Evolutionary conservation across 2,113 vertebrate species (phyloP).

Genomic region (Glareola pratincola): DNA sequence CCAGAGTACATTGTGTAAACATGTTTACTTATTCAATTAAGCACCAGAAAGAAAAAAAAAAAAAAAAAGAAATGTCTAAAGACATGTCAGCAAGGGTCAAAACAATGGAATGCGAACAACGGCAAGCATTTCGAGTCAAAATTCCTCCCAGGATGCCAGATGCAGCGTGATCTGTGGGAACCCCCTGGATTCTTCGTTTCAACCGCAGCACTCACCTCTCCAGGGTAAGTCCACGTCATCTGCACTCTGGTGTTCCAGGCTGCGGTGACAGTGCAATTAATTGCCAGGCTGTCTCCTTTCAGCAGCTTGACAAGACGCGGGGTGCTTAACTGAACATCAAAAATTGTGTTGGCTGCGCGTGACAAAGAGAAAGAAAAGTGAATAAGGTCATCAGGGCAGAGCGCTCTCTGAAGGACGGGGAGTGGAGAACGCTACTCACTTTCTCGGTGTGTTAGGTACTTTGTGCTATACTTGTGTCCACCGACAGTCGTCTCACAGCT

Average conservation of each 20-base stretch:
- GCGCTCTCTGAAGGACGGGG: fast-evolving
- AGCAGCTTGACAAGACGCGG: constrained; percentile 77
- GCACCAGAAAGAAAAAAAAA: background rate
- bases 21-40: constrained; percentile 43
- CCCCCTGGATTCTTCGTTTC: background rate
- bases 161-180: background rate
- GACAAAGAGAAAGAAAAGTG: background rate
- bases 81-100: constrained; percentile 25
- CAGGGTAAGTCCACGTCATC: constrained; percentile 90
- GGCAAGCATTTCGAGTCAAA: background rate
- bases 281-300: constrained; percentile 76
- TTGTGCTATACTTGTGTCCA: constrained; percentile 71
- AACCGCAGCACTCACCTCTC: constrained; percentile 77
- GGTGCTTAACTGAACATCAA: constrained; percentile 80
- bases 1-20: background rate
- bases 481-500: constrained; percentile 78
- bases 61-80: constrained; percentile 40
- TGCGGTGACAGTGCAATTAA: constrained; percentile 88
- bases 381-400: background rate
- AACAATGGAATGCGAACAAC: background rate
- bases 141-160: background rate
- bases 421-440: constrained; percentile 69
- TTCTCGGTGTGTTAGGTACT: constrained; percentile 81
- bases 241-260: constrained; percentile 89
- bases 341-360: constrained; percentile 83